These are phyloP conservation scores for Merops nubicus DNA, from an alignment of 2,113 vertebrate species.

Conservation along the genomic window DNA sequence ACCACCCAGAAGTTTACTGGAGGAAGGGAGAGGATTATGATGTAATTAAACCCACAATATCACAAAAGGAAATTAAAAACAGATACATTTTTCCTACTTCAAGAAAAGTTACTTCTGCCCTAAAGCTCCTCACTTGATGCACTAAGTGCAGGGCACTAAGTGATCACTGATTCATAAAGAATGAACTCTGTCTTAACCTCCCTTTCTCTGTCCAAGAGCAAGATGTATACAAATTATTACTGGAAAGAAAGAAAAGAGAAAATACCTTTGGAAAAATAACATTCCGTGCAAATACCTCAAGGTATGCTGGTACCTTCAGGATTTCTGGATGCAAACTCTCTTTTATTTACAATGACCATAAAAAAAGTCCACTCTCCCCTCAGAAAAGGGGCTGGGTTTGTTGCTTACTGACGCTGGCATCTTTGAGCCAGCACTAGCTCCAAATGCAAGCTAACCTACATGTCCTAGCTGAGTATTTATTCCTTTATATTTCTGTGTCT, in stretches of 20 bases:
- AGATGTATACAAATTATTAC: background rate
- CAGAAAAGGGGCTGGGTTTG: background rate
- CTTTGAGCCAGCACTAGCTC: background rate
- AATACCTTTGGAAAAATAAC: background rate
- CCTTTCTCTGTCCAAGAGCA: background rate
- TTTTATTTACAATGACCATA: background rate
- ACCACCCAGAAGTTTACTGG: conserved; percentile 94
- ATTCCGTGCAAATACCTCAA: background rate
- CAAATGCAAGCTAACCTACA: background rate
- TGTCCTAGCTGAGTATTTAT: background rate
- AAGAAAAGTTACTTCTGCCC: background rate
- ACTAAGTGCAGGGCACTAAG: background rate
- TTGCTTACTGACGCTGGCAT: background rate
- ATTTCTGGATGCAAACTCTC: background rate
- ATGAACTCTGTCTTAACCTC: background rate
- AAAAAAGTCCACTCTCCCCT: background rate
- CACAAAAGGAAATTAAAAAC: background rate
- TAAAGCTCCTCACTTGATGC: background rate
- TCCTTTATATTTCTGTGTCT: background rate
- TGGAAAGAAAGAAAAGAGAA: background rate
- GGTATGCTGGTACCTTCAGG: background rate
- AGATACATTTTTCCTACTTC: background rate
- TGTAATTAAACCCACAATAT: background rate
- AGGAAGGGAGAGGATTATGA: conserved; percentile 38
- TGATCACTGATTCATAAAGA: background rate